These are phyloP conservation scores for Drosophila prostipennis DNA, from an alignment of 2,888 invertebrate species.

Conservation along the genomic window DNA sequence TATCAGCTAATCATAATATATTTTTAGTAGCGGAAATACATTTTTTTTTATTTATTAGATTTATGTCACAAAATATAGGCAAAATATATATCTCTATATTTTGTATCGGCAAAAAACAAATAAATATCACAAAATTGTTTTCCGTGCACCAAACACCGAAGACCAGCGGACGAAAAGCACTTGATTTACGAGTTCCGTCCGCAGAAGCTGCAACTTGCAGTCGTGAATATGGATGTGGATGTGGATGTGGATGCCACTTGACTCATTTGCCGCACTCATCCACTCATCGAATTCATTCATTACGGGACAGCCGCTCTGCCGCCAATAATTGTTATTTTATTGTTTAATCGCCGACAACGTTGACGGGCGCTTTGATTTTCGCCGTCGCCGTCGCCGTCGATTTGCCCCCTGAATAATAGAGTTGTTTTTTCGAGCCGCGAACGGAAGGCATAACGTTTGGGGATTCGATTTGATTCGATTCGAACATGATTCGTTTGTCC, in stretches of 20 bases:
- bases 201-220: conserved; percentile 31
- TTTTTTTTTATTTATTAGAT: too few species aligned
- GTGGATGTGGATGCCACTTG: conserved; percentile 36
- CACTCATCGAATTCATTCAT: conserved; percentile 30
- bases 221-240: conserved; percentile 1
- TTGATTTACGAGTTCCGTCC: conserved; percentile 46
- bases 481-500: conserved; percentile 25
- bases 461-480: conserved; percentile 1
- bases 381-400: conserved; percentile 57
- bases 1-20: too few species aligned
- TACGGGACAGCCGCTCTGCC: conserved; percentile 25
- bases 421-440: conserved; percentile 18
- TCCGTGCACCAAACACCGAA: conserved; percentile 4
- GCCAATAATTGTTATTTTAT: conserved; percentile 48
- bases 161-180: conserved; percentile 8
- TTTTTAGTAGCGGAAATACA: too few species aligned
- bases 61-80: too few species aligned
- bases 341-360: conserved; percentile 28
- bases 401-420: conserved; percentile 58
- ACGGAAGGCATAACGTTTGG: conserved; percentile 24
- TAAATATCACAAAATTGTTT: background rate
- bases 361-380: conserved; percentile 52
- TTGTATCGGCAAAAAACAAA: too few species aligned
- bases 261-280: conserved; percentile 36
- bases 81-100: too few species aligned